Evolutionary conservation across 2,888 invertebrate genomes (phyloP).

Genomic region (Chalcis sispes): DNA sequence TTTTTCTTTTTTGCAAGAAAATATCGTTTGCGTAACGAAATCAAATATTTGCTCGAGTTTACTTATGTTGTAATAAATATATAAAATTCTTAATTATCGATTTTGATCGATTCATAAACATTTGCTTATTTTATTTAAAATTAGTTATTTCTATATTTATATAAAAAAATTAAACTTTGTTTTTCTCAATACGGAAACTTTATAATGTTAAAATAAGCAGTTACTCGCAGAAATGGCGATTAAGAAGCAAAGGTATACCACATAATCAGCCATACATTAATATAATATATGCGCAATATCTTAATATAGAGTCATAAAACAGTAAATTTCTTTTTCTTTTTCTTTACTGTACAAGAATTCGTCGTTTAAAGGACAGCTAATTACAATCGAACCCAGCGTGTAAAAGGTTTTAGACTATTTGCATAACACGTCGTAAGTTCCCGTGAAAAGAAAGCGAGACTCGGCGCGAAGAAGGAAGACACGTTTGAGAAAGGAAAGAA

Average conservation of each 20-base stretch:
- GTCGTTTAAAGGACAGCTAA: slow-evolving; percentile 63
- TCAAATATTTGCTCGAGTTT: too few relatives aligned
- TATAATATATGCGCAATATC: slow-evolving; percentile 25
- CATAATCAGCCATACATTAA: neutral
- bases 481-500: too few relatives aligned
- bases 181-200: too few relatives aligned
- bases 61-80: too few relatives aligned
- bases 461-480: too few relatives aligned
- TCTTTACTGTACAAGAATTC: slow-evolving; percentile 9
- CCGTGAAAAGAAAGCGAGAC: neutral
- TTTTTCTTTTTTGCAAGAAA: too few relatives aligned
- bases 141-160: too few relatives aligned
- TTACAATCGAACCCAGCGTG: slow-evolving; percentile 68
- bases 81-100: too few relatives aligned
- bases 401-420: slow-evolving; percentile 71
- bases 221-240: slow-evolving; percentile 2
- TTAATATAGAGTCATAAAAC: slow-evolving; percentile 27
- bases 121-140: too few relatives aligned
- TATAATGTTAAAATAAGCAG: too few relatives aligned
- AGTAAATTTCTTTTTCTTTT: slow-evolving; percentile 7
- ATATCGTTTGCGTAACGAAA: too few relatives aligned
- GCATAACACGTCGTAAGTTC: slow-evolving; percentile 67
- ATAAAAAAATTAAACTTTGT: neutral
- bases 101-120: too few relatives aligned
- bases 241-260: neutral